Evolutionary conservation across 2,113 vertebrate genomes (phyloP), one percentile per base, ranked within the genome.

Genomic region (Telmatochromis bifrenatus): DNA sequence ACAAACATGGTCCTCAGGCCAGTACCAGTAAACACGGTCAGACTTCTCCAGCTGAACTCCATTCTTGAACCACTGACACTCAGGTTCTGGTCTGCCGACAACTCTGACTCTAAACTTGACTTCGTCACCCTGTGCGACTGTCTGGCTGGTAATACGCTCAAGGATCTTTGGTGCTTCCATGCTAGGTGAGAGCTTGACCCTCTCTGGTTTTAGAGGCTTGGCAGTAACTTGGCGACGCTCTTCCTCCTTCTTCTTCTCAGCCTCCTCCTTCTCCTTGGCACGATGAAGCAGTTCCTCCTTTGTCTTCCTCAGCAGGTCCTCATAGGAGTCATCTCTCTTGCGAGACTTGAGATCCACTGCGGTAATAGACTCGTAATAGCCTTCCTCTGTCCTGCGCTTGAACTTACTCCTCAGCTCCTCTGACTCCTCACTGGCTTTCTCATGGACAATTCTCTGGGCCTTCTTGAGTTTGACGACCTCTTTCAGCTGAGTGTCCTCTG

Each of bases 41-140:
- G 98, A 96, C 47, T 98, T 97, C 92, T 99, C 98, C 80, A 99
- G 95, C 86, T 97, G 96, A n/a, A 99, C 95, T 2, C 99, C 98
- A 4, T 99, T 99, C 95, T 98, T 99, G 90, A 98, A 99, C 99
- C 99, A 99, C 51, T 98, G 98, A 88, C 98, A 99, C 91, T 97
- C 97, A n/a, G 99, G 98, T 14, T 98, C 98, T 51, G 99, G 99
- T 95, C 96, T 98, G 39, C 99, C 99, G 1, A 97, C 96, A 1
- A 99, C 98, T 91, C 98, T 95, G 62, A 98, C 97, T 80, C 97
- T 96, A 91, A 99, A 99, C 84, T 97, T 97, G 26, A 97, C 98
- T 6, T 99, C 98, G 5, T 97, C 96, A 4, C 97, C 97, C 88
- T 96, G 97, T 21, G 96, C 92, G 9, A 99, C 97, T 5, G 98